These are phyloP conservation scores for Gisinianus flammeolus DNA, from an alignment of 2,888 invertebrate genomes.

Conservation along the genomic window DNA sequence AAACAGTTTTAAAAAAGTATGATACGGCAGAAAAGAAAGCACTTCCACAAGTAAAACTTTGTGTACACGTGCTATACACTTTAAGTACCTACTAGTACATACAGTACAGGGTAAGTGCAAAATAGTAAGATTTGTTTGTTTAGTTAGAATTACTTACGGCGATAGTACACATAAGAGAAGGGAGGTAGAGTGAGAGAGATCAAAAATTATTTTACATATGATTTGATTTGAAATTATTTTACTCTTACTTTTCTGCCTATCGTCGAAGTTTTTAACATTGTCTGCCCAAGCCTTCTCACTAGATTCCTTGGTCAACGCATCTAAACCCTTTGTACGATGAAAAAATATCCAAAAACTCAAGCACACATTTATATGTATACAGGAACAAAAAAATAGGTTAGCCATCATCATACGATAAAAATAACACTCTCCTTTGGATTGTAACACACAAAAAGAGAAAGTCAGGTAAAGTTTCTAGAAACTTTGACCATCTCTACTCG, in stretches of 20 bases:
- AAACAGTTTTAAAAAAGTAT: too few relatives aligned
- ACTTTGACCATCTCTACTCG: background rate
- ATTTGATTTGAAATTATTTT: background rate
- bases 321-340: slow-evolving; percentile 72
- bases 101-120: background rate
- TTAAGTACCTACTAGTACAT: too few relatives aligned
- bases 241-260: slow-evolving; percentile 84
- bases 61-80: too few relatives aligned
- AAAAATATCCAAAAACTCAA: slow-evolving; percentile 24
- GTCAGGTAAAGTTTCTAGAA: background rate
- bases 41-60: too few relatives aligned
- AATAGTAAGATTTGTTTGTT: slow-evolving; percentile 1
- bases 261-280: slow-evolving; percentile 84
- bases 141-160: background rate
- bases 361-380: slow-evolving; percentile 3
- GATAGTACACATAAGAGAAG: background rate
- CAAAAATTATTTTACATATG: background rate
- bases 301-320: slow-evolving; percentile 80
- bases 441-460: slow-evolving; percentile 72
- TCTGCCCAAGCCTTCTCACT: slow-evolving; percentile 87
- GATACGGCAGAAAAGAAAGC: too few relatives aligned
- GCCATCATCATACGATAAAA: slow-evolving; percentile 88
- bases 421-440: slow-evolving; percentile 85
- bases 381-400: slow-evolving; percentile 62
- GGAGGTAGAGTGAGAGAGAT: background rate